A percentile compares a stretch with the other conserved stretches of the same genome.
Evolutionary conservation across 2,113 vertebrate genomes (phyloP).

Genomic region (Nycticebus coucang): DNA sequence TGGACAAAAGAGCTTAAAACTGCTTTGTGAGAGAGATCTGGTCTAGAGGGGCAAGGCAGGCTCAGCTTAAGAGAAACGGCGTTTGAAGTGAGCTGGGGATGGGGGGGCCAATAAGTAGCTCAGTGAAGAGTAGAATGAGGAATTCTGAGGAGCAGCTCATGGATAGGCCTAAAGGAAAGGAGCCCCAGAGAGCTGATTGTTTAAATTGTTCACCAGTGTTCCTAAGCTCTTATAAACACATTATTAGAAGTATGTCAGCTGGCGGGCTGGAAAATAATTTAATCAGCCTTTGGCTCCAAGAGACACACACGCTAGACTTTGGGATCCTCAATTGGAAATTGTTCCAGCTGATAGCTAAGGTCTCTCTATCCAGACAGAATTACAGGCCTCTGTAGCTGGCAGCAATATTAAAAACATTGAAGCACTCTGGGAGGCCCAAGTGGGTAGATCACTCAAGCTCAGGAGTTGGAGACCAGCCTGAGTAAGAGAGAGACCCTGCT

Average conservation of each 20-base stretch:
- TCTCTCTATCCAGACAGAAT: constrained; percentile 8
- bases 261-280: not conserved
- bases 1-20: not conserved
- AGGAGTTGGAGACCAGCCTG: no score
- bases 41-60: not conserved
- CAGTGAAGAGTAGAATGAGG: not conserved
- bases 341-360: not conserved
- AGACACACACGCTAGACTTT: not conserved
- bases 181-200: not conserved
- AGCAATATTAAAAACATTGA: not conserved
- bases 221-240: not conserved
- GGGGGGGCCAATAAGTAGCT: not conserved
- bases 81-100: not conserved
- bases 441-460: no score
- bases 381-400: not conserved
- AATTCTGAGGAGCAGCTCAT: not conserved
- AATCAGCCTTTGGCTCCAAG: not conserved
- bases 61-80: not conserved
- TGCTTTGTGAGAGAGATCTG: not conserved
- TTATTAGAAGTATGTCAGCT: not conserved
- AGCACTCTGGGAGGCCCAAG: no score
- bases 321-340: not conserved
- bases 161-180: not conserved
- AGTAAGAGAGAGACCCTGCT: no score
- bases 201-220: not conserved